Base-by-base conservation (phyloP, 2,888 invertebrate species). In the Leistus spinibarbis region DNA sequence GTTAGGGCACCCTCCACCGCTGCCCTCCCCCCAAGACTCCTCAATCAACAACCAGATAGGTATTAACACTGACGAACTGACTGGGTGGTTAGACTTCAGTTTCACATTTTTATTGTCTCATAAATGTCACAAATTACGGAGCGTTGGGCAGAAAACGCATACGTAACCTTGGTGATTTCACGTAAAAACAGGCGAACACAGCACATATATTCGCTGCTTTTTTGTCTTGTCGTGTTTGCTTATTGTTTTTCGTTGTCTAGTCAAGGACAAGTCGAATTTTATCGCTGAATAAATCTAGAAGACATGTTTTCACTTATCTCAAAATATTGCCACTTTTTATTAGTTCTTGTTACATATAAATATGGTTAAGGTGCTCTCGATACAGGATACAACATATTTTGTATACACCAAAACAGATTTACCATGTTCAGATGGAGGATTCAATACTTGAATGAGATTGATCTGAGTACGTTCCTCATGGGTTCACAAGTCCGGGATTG, bases 81-180 rank as follows among this genome's bases (percentile, higher is more conserved):
- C 53, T 71, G 71, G 71, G 71, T 71, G 71, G 71, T 27, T 53
- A 54, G 63, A 16, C 63, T 64, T 71, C 71, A 71, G 54, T 10
- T 64, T 63, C 71, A 64, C 62, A 71, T 71, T 71, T 71, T 71
- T 71, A 71, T 71, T 64, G 64, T 64, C 64, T 64, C 71, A 71
- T 71, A 71, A 71, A 71, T 71, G 71, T 71, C 71, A 71, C 71
- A 71, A 62, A 70, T 70, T 70, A 71, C 62, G 54, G 63, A 54
- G 40, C 40, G 40, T 40, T 40, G 40, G 54, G 53, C 71, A 70
- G 71, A 71, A 71, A 40, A 63, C 24, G 71, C 64, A 71, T 40
- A 13, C 7, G 54, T 54, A 60, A 70, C 71, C 71, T 54, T 54
- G 71, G 64, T 40, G 40, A 40, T 71, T 71, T 71, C 64, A 60